Percentiles rank a stretch among this genome's conserved stretches.
These are phyloP conservation scores for Propithecus deckenii DNA, from an alignment of 2,797 vertebrate species.

Conservation along the genomic window DNA sequence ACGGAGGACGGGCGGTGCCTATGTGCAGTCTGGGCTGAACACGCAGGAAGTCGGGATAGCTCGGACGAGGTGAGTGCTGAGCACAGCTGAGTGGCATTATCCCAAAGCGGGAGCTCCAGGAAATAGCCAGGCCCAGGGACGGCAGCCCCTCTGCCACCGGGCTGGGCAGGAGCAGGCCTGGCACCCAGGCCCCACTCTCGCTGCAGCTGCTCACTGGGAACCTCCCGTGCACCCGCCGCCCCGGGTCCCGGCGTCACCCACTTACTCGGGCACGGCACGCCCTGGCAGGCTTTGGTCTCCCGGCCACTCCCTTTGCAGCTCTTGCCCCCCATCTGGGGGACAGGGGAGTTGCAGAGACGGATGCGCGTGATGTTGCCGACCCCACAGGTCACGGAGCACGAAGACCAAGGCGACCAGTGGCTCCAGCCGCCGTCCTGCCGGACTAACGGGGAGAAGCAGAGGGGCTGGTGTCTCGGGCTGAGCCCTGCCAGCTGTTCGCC, in stretches of 20 bases:
- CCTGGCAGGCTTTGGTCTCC: slow-evolving; percentile 94
- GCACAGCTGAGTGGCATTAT: rapidly evolving
- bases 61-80: too few species aligned
- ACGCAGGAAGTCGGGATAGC: rapidly evolving
- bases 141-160: background rate
- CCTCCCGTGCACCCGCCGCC: rapidly evolving
- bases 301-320: slow-evolving; percentile 93
- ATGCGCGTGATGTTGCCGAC: slow-evolving; percentile 96
- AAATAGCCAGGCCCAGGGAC: background rate
- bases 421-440: slow-evolving; percentile 98
- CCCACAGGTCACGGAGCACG: slow-evolving; percentile 97
- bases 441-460: slow-evolving; percentile 83
- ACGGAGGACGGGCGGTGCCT: too few species aligned
- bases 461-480: background rate
- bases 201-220: too few species aligned
- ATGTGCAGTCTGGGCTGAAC: background rate
- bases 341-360: slow-evolving; percentile 96
- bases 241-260: background rate
- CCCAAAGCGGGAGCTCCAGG: background rate
- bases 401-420: slow-evolving; percentile 98
- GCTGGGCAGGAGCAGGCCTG: background rate
- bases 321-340: slow-evolving; percentile 95
- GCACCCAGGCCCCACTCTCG: background rate
- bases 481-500: background rate
- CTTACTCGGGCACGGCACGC: slow-evolving; percentile 93